Evolutionary conservation across 2,888 invertebrate species (phyloP), one percentile per base, ranked within the genome.

Genomic region (Luperina nickerlii): DNA sequence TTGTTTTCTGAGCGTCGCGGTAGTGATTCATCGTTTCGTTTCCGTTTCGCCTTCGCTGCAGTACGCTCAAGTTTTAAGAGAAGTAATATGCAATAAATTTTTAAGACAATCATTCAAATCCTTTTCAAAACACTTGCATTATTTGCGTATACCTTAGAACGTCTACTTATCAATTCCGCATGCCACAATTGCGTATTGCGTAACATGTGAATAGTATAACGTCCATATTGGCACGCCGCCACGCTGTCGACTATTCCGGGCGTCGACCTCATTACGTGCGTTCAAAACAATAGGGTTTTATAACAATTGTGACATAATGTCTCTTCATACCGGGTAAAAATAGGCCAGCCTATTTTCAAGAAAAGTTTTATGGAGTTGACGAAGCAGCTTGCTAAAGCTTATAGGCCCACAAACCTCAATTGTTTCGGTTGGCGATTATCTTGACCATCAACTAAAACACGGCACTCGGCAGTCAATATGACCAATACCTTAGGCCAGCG

Each of bases 191-290:
- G 83, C 87, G 83, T 74, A 90, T 93, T 92, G 91, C 92, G 92
- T 90, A 93, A 94, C 90, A 79, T 79, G 87, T 91, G 92, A 91
- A 94, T 92, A 89, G 92, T 91, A 91, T 91, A 92, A 91, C 92
- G 92, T 93, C 91, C 92, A 92, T 89, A 91, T 90, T 95, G 95
- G 95, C 95, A 91, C 45, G n/a, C 45, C 88, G 95, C 95, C 95
- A 95, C 91, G 78, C 85, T 87, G 84, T 76, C 85, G 90, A 89
- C 92, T 95, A 95, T 95, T 94, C 92, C 94, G 94, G 93, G 92
- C 94, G 91, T 88, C 90, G 95, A 94, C 95, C 95, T 91, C 92
- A 88, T 94, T 94, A 86, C 84, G 88, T 83, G 89, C 87, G 90
- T 89, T 88, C 90, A 92, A 92, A 94, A 94, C 94, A 94, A 94